Evolutionary conservation across 2,888 invertebrate genomes (phyloP), one percentile per base, ranked within the genome.

Genomic region (Hecatera dysodea): DNA sequence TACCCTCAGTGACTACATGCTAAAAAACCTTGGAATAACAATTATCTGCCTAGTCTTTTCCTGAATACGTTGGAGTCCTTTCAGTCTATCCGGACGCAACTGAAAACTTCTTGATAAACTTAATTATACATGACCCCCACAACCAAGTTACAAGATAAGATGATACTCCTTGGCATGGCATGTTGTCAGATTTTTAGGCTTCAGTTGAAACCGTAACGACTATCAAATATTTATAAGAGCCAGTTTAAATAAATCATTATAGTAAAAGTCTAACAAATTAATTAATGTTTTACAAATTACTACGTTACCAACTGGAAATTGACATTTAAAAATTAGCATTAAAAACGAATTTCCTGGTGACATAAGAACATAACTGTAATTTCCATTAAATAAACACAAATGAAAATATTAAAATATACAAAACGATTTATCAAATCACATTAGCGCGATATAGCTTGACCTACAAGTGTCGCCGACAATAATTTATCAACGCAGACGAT

Each of bases 401-500:
- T 0, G 6, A 22, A 19, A 1, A 33, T 33, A 78, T 72, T 67
- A 44, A 19, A 19, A 44, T 44, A 67, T 29, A 63, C 57, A 50
- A 50, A 63, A 74, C 68, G 11, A 83, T 83, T 83, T 72, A 77
- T 83, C 80, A 80, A 39, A 17, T 69, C 50, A 73, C 55, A 78
- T 71, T 75, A 70, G 44, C 59, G 62, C 55, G 67, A 56, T 64
- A 67, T n/a, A 71, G 71, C 56, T 72, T 78, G 80, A 78, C 78
- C 85, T 67, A 75, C 67, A 78, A 78, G 72, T 75, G 78, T 85
- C 75, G 52, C 46, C 24, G 19, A 42, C 44, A 44, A 64, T 78
- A 56, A 85, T 83, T 83, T 78, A 70, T 83, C 83, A 82, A 67
- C 50, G 42, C 36, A 61, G 46, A 69, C 29, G 53, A 73, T 55